Conservation (phyloP, 2,888 invertebrate genomes). For the Pachycephus smyrnensis region DNA sequence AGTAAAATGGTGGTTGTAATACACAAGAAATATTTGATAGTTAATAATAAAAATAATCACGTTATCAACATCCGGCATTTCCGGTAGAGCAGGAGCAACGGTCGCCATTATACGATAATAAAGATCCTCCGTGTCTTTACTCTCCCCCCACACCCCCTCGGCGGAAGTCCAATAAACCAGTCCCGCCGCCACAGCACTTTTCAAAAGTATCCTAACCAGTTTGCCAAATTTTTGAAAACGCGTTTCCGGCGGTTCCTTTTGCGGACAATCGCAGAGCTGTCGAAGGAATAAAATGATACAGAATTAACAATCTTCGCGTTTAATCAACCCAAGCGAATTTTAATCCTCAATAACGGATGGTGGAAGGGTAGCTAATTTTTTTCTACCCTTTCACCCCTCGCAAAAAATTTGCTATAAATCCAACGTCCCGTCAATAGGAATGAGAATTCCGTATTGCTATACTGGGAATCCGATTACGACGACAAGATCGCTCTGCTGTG, state of each 20-base stretch:
- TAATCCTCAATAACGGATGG: background rate
- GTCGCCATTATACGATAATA: constrained; percentile 50
- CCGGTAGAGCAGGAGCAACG: constrained; percentile 27
- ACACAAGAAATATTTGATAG: background rate
- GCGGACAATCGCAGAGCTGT: constrained; percentile 57
- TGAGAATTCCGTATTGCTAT: background rate
- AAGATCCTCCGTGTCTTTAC: constrained; percentile 61
- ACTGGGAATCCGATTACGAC: background rate
- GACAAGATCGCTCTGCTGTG: background rate
- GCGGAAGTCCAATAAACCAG: constrained; percentile 65
- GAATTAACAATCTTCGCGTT: background rate
- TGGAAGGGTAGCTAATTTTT: background rate
- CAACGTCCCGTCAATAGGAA: background rate
- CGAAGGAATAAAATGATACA: constrained; percentile 51
- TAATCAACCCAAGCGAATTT: background rate
- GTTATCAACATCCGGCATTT: constrained; percentile 26
- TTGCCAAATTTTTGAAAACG: constrained; percentile 17
- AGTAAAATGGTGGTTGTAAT: background rate
- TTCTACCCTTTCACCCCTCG: no score
- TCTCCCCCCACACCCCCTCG: constrained; percentile 67
- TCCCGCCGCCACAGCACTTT: constrained; percentile 59
- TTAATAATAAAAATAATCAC: constrained; percentile 22
- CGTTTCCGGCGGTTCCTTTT: constrained; percentile 27
- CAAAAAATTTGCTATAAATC: background rate
- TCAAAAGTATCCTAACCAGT: constrained; percentile 53